A percentile compares a stretch with the other conserved stretches of the same genome.
These are phyloP conservation scores for Oscheius sp. DNA, from an alignment of 2,888 invertebrate genomes.

Conservation along the genomic window DNA sequence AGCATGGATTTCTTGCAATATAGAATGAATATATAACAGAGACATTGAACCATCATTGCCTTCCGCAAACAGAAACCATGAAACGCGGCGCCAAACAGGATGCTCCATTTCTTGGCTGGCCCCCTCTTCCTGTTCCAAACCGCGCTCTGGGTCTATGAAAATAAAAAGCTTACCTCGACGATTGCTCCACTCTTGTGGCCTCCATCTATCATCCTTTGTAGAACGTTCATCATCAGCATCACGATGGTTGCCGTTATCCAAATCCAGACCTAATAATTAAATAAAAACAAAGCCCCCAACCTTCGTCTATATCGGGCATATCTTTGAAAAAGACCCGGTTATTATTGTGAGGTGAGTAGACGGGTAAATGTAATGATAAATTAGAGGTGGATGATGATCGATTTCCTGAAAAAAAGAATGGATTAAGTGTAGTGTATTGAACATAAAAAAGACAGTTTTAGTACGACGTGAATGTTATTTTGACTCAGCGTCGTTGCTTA, in stretches of 20 bases:
- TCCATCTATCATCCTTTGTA: slow-evolving; percentile 37
- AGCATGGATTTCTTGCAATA: not conserved
- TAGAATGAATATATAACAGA: not conserved
- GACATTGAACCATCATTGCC: slow-evolving; percentile 29
- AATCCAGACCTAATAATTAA: slow-evolving; percentile 40
- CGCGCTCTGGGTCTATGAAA: not conserved
- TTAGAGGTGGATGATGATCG: slow-evolving; percentile 30
- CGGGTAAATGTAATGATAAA: slow-evolving; percentile 5
- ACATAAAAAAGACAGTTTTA: too few relatives aligned
- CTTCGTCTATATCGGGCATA: slow-evolving; percentile 41
- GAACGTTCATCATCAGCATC: slow-evolving; percentile 47
- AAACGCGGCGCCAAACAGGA: slow-evolving; percentile 23
- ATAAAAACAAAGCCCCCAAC: slow-evolving; percentile 27
- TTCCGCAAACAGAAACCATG: slow-evolving; percentile 29
- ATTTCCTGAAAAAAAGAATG: slow-evolving; percentile 13
- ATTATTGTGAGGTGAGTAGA: slow-evolving; percentile 14
- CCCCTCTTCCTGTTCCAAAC: not conserved
- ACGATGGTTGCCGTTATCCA: slow-evolving; percentile 47
- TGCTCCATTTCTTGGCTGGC: slow-evolving; percentile 5
- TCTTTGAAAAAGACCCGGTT: too few relatives aligned
- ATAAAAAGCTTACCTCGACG: slow-evolving; percentile 34
- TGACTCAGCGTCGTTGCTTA: not conserved
- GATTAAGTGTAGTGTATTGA: not conserved
- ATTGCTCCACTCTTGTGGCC: slow-evolving; percentile 42
- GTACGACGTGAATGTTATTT: too few relatives aligned